Percentiles rank a stretch among this genome's conserved stretches.
Conservation (phyloP, 2,113 vertebrate genomes). For the Ondatra zibethicus region DNA sequence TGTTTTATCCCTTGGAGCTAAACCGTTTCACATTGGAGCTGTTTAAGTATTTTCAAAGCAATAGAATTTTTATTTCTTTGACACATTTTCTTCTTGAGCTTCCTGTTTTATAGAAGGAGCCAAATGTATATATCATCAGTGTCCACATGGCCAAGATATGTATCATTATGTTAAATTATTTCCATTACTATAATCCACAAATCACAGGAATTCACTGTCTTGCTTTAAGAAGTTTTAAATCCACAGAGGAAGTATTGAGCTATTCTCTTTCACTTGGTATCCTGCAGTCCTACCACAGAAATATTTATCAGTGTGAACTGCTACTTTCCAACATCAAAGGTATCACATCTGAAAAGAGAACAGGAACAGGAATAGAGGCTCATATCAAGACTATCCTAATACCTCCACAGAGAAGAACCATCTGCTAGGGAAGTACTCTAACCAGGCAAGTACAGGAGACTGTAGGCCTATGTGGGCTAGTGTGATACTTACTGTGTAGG, state of each 20-base stretch:
- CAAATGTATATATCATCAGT: constrained; percentile 73
- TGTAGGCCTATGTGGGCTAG: not conserved
- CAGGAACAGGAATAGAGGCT: not conserved
- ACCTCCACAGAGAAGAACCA: not conserved
- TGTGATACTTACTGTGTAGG: not conserved
- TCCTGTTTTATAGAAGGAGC: constrained; percentile 68
- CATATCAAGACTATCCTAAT: not conserved
- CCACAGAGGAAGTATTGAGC: constrained; percentile 61
- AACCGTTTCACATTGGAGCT: no score
- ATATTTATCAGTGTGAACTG: constrained; percentile 40
- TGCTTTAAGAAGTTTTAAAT: constrained; percentile 68
- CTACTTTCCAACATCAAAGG: not conserved
- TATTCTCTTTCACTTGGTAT: constrained; percentile 69
- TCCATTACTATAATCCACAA: constrained; percentile 79
- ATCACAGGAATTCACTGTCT: constrained; percentile 72
- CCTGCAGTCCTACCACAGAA: constrained; percentile 56
- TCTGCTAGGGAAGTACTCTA: not conserved
- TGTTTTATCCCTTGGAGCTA: not conserved
- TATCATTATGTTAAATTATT: constrained; percentile 17
- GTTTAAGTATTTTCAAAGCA: constrained; percentile 43
- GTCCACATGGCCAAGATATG: constrained; percentile 72
- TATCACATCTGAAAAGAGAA: not conserved
- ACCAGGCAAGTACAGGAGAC: not conserved
- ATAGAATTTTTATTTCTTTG: constrained; percentile 66
- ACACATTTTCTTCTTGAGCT: constrained; percentile 49